Evolutionary conservation across 2,113 vertebrate genomes (phyloP), one percentile per base, ranked within the genome.

Genomic region (Takifugu bimaculatus): DNA sequence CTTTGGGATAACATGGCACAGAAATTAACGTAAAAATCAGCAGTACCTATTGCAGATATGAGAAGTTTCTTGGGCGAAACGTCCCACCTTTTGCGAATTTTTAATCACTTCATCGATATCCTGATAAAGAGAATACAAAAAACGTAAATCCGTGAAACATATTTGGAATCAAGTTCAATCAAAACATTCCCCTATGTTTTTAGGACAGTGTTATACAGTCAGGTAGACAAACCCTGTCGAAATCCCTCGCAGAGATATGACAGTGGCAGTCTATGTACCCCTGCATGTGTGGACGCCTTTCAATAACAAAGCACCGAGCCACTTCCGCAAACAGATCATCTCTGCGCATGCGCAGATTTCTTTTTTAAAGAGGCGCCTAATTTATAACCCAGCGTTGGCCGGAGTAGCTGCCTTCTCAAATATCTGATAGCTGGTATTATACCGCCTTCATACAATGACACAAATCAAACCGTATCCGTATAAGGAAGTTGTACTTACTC

Each of bases 101-200:
- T 87, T 85, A 70, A 98, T 85, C 57, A 96, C 94, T 26, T 83
- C 85, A 26, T 89, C 92, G 69, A 94, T 84, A 63, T 97, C 96
- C 96, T 98, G 80, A 72, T 62, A 79, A 59, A 1, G 6, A 47
- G 32, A 64, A 61, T 51, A 26, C 63, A 55, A 43, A 45, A 4
- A 7, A 13, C 13, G 20, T 20, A 20, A 20, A 20, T 20, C 20
- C 20, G 20, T 20, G 20, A 20, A 1, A 20, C 20, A 20, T 20
- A 20, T 20, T 20, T 20, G 20, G 20, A 20, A 20, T 20, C 20
- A 20, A 20, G 20, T 20, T 20, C 20, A 20, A 20, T 20, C 20
- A 20, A 20, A 20, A 20, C 20, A 20, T 20, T 20, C 20, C 20
- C 20, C 20, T 20, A 20, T 20, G 20, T 20, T 20, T 20, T 20